Base-by-base conservation (phyloP, 2,113 vertebrate genomes). In the Ursus arctos region DNA sequence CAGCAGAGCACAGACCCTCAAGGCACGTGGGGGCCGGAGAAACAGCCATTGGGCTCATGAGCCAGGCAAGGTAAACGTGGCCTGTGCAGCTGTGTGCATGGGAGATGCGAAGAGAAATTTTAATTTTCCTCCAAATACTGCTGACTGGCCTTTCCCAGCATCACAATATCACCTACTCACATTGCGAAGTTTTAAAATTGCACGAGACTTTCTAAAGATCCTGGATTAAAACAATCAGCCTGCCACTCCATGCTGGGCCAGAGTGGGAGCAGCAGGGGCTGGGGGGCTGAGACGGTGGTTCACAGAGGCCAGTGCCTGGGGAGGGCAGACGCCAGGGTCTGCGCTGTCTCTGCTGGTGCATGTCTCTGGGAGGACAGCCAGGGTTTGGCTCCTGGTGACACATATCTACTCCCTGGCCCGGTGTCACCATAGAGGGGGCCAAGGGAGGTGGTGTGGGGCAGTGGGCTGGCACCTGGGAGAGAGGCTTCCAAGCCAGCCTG, bases 401-500 rank as follows among this genome's bases (percentile, higher is more conserved):
- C 0, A 1, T 76, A 31, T 76, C 19, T 0, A 61, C 15, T 93
- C 40, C 36, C 36, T 83, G 67, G 61, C 40, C 31, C 19, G 47
- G 81, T n/a, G 26, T 10, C 21, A 15, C n/a, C 22, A 13, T 0
- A 6, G 15, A 61, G 4, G 15, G 21, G 28, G 28, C 49, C 8
- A 0, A 16, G 76, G 33, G 57, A 67, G 47, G 24, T 67, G 40
- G 43, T 12, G 2, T 19, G 15, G 49, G 61, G 47, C 28, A 61
- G 40, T 33, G 40, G 67, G 24, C 59, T 88, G 76, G 88, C 15
- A 65, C 9, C 19, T 9, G 40, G 14, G 31, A 91, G 40, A 69
- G 0, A 26, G 12, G 14, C 22, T 80, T 74, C n/a, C 7, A 26
- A 88, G n/a, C 15, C 40, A 55, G 71, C 28, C 47, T 77, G 33